Evolutionary conservation across 2,888 invertebrate species (phyloP), one percentile per base, ranked within the genome.

Genomic region (Torymus texanus): DNA sequence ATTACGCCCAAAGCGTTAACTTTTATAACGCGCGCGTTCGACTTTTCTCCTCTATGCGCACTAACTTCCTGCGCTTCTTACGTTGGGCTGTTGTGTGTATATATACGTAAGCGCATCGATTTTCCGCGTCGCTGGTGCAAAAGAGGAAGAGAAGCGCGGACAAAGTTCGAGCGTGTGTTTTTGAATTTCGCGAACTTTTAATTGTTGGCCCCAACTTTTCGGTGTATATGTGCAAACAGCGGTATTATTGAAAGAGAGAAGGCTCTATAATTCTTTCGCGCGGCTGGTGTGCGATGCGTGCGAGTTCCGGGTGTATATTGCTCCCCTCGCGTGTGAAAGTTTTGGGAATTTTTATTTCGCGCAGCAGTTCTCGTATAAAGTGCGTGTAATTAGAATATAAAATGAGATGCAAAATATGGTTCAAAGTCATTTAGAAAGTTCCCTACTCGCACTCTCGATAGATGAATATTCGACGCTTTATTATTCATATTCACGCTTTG

Each of bases 101-200:
- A 21, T 21, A 41, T 41, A 41, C 41, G 8, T 8, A 1, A 1
- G 41, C 21, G 55, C 41, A 74, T 74, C 58, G 41, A 58, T 74
- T 65, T 74, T 58, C 29, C 24, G 4, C 41, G 41, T 41, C 5
- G 41, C 10, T 8, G 41, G 41, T 41, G 41, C 21, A 21, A 41
- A 8, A 41, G 41, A 41, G 8, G 8, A 41, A 8, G 16, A 16
- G n/a, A 58, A 21, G 24, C 41, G 29, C 5, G 21, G n/a, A 59
- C 41, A 58, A 74, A 65, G 58, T 66, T 65, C 29, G 13, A 12
- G 8, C 41, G 41, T 41, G 41, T 8, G 71, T 29, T 77, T 58
- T 65, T 29, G 63, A 76, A 77, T 77, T 56, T 68, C 50, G n/a
- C 21, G 4, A 77, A 71, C 71, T 77, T 77, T 65, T 71, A 65